Percentiles rank a stretch among this genome's conserved stretches.
Conservation (phyloP, 2,888 invertebrate species). For the Balanococcus diminutus region DNA sequence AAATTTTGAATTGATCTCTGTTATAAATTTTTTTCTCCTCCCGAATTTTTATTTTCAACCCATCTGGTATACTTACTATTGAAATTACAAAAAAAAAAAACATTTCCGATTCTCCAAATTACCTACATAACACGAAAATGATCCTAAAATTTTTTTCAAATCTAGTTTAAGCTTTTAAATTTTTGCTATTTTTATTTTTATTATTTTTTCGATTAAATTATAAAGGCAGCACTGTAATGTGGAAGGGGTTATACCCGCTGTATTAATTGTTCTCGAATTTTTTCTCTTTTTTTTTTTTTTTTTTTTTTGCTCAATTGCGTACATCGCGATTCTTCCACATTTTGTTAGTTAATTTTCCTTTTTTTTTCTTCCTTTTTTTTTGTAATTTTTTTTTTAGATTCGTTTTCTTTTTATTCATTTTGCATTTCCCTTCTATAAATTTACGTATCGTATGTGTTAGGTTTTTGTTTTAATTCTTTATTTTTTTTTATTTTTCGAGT, state of each 20-base stretch:
- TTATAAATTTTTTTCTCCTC: neutral
- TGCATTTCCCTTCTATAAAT: conserved; percentile 5
- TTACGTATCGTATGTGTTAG: conserved; percentile 34
- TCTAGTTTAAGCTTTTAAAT: conserved; percentile 15
- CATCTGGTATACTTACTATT: too few species aligned
- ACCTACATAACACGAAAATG: neutral
- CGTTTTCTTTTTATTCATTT: conserved; percentile 13
- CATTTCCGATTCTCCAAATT: neutral
- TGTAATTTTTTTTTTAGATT: neutral
- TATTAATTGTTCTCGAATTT: neutral
- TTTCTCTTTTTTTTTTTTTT: neutral
- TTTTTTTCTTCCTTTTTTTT: neutral
- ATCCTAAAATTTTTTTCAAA: neutral
- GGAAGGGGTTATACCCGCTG: neutral
- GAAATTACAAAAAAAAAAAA: too few species aligned
- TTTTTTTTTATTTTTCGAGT: conserved; percentile 34
- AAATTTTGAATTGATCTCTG: conserved; percentile 45
- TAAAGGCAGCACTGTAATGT: conserved; percentile 6
- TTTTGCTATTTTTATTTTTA: neutral
- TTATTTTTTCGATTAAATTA: neutral
- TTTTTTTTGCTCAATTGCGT: neutral
- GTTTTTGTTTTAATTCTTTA: conserved; percentile 23
- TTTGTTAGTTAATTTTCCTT: conserved; percentile 35
- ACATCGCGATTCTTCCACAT: conserved; percentile 25
- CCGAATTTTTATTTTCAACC: neutral